These are phyloP conservation scores for Todus mexicanus DNA, from an alignment of 2,797 vertebrate genomes.

Conservation along the genomic window DNA sequence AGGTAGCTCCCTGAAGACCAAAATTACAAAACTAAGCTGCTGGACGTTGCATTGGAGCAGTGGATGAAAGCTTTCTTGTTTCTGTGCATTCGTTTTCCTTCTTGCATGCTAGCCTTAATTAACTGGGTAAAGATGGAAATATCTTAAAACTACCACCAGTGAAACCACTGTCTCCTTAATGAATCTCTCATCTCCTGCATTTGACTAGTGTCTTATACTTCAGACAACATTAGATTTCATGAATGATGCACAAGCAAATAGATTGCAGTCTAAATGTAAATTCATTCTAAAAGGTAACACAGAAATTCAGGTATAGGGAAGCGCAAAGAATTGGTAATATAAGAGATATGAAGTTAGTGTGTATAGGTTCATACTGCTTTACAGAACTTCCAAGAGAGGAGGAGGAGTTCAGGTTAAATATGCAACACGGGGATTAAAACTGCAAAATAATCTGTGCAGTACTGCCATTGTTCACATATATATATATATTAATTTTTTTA, in stretches of 20 bases:
- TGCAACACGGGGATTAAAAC: neutral
- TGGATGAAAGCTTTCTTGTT: neutral
- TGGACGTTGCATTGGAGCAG: neutral
- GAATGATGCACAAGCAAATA: neutral
- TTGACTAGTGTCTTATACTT: neutral
- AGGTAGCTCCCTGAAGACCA: neutral
- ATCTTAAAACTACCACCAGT: neutral
- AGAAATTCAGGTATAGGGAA: neutral
- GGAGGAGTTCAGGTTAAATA: neutral
- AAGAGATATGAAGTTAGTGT: neutral
- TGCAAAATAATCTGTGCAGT: neutral
- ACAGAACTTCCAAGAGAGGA: neutral
- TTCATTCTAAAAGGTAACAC: neutral
- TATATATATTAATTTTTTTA: neutral
- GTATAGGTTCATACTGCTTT: neutral
- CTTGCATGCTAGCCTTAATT: neutral
- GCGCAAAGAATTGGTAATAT: neutral
- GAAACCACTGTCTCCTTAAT: neutral
- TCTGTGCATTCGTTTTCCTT: neutral
- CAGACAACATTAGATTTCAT: neutral
- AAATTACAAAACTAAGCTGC: neutral
- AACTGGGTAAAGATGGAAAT: neutral
- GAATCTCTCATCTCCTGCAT: neutral
- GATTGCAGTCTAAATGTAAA: neutral
- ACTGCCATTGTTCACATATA: neutral